phyloP scores from a whole-genome alignment of 2,797 vertebrate species.

The Alectoris magna region DNA sequence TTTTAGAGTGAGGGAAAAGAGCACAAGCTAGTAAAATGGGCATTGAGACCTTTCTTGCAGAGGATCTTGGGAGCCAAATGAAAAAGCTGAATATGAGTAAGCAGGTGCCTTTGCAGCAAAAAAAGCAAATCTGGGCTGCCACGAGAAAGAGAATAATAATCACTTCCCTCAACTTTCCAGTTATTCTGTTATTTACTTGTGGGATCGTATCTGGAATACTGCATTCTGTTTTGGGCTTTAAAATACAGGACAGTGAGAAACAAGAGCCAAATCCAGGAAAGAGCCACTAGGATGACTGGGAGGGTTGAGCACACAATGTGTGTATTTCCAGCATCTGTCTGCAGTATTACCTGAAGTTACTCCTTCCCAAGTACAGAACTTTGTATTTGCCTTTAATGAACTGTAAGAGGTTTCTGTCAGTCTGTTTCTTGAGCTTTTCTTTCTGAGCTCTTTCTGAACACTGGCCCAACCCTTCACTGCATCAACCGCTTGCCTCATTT shows the following conservation, averaged over 20 bases:
- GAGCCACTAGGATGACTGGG: neutral
- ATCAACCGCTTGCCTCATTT: neutral
- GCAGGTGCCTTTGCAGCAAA: neutral
- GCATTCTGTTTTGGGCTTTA: neutral
- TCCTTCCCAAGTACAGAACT: neutral
- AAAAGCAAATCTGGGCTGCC: accelerated
- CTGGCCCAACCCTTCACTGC: neutral
- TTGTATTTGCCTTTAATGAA: slow-evolving; percentile 6
- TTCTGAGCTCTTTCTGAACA: neutral
- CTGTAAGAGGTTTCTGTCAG: neutral
- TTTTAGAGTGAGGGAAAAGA: neutral
- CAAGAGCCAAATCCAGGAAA: neutral
- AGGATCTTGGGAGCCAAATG: neutral
- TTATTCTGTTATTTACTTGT: accelerated
- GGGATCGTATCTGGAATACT: neutral
- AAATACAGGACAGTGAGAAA: neutral
- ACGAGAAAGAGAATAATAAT: too few species aligned
- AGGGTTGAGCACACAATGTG: neutral
- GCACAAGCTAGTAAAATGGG: neutral
- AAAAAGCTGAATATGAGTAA: neutral
- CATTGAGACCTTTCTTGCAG: neutral
- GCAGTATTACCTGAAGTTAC: neutral
- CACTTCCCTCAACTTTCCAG: too few species aligned
- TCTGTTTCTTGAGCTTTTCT: neutral
- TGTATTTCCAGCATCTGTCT: neutral